Conservation (phyloP, 2,113 vertebrate genomes). For the Esox niger region DNA sequence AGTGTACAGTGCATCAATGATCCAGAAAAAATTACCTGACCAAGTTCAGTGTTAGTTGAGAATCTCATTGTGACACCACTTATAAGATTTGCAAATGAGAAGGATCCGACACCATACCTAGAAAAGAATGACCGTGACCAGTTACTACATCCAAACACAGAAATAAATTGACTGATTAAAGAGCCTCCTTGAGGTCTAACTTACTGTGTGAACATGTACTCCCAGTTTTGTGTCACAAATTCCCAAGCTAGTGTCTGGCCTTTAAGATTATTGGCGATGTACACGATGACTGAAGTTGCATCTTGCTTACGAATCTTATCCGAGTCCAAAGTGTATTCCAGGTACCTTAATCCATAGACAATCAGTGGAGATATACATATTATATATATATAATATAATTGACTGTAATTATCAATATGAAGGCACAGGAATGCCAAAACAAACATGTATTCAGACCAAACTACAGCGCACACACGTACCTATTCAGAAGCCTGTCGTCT, state of each 20-base stretch:
- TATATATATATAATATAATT: not conserved
- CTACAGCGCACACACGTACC: constrained; percentile 66
- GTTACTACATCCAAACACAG: not conserved
- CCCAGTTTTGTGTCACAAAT: constrained; percentile 82
- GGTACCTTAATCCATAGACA: constrained; percentile 69
- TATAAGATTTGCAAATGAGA: constrained; percentile 85
- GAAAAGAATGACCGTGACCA: not conserved
- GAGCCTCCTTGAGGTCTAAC: constrained; percentile 33
- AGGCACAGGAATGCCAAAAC: not conserved
- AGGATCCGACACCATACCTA: constrained; percentile 85
- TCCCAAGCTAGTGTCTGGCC: constrained; percentile 84
- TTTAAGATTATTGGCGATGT: constrained; percentile 73
- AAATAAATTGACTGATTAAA: not conserved
- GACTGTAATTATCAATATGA: not conserved
- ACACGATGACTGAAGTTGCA: constrained; percentile 77
- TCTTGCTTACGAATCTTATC: constrained; percentile 84
- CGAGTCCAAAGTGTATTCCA: constrained; percentile 76
- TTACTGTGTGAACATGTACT: constrained; percentile 78
- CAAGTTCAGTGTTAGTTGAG: constrained; percentile 72
- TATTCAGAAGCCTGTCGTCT: constrained; percentile 69
- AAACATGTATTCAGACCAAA: too few relatives aligned
- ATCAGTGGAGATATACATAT: too few relatives aligned
- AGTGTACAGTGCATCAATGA: too few relatives aligned
- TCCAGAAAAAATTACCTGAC: constrained; percentile 70
- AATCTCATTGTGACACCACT: constrained; percentile 75